These are phyloP conservation scores for Microplitis deprimator DNA, from an alignment of 2,888 invertebrate genomes.

Conservation along the genomic window DNA sequence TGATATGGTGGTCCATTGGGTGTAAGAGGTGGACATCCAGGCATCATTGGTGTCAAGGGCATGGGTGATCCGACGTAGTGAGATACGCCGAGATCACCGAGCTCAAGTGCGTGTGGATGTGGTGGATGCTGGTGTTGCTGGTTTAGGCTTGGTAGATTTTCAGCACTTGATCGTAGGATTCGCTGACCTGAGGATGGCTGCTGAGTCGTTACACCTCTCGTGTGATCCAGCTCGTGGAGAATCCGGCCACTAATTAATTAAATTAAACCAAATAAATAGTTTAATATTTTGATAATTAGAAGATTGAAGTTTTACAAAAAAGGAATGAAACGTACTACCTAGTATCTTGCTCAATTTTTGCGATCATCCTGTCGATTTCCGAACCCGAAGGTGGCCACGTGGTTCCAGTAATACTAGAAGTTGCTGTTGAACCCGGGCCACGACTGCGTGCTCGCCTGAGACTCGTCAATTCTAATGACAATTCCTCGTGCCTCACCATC, in stretches of 20 bases:
- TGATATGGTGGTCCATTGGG: constrained; percentile 74
- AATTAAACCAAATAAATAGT: not conserved
- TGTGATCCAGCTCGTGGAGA: constrained; percentile 90
- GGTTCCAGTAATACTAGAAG: constrained; percentile 69
- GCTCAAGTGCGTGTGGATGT: constrained; percentile 67
- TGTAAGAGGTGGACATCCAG: constrained; percentile 67
- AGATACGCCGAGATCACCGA: constrained; percentile 64
- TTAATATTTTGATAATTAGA: too few relatives aligned
- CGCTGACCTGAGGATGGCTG: constrained; percentile 64
- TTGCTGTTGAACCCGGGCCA: constrained; percentile 65
- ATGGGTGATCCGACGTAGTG: constrained; percentile 69
- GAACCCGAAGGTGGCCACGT: constrained; percentile 75
- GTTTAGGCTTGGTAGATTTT: constrained; percentile 66
- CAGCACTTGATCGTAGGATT: constrained; percentile 67
- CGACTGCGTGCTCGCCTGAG: constrained; percentile 75
- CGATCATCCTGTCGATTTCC: constrained; percentile 95
- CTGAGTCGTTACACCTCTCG: constrained; percentile 74
- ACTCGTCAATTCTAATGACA: constrained; percentile 88
- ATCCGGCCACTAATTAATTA: constrained; percentile 74
- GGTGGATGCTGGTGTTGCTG: constrained; percentile 65
- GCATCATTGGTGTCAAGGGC: constrained; percentile 70
- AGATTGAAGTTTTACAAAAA: not conserved
- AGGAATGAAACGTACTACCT: constrained; percentile 46
- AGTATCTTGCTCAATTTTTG: constrained; percentile 88
- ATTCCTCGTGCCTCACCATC: constrained; percentile 85